These are phyloP conservation scores for Hylyphantes graminicola DNA, from an alignment of 1,140 invertebrate genomes.

Conservation along the genomic window DNA sequence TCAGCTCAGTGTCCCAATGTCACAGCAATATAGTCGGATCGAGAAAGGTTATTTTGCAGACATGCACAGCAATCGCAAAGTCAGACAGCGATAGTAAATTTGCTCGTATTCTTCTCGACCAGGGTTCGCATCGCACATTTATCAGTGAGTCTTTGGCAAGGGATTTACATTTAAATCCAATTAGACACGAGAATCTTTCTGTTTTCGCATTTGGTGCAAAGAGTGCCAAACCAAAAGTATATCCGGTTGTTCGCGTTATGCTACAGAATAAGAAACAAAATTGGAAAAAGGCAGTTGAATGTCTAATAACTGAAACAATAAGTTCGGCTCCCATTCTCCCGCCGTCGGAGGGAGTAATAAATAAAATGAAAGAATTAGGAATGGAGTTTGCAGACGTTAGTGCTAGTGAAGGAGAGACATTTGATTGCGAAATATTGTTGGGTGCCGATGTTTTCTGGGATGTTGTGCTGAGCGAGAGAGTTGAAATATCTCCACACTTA, in stretches of 20 bases:
- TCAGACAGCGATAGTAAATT: background rate
- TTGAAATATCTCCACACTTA: background rate
- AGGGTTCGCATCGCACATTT: background rate
- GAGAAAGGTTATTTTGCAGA: background rate
- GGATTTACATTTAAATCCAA: background rate
- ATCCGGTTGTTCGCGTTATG: background rate
- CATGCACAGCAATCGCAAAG: background rate
- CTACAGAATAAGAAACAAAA: background rate
- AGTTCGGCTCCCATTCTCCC: conserved; percentile 6
- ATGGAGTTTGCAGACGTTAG: background rate
- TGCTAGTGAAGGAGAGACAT: background rate
- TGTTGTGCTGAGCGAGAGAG: background rate
- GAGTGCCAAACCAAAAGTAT: background rate
- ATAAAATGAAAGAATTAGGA: conserved; percentile 1
- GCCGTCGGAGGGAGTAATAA: background rate
- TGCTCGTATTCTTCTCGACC: background rate
- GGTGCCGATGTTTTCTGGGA: conserved; percentile 1
- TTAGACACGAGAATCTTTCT: background rate
- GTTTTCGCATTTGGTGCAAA: background rate
- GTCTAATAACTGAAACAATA: conserved; percentile 2
- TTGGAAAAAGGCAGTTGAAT: background rate
- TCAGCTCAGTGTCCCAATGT: background rate
- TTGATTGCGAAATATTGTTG: background rate
- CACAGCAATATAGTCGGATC: background rate
- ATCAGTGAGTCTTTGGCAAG: background rate